Evolutionary conservation across 2,113 vertebrate species (phyloP).

Genomic region (Brachirus orientalis): DNA sequence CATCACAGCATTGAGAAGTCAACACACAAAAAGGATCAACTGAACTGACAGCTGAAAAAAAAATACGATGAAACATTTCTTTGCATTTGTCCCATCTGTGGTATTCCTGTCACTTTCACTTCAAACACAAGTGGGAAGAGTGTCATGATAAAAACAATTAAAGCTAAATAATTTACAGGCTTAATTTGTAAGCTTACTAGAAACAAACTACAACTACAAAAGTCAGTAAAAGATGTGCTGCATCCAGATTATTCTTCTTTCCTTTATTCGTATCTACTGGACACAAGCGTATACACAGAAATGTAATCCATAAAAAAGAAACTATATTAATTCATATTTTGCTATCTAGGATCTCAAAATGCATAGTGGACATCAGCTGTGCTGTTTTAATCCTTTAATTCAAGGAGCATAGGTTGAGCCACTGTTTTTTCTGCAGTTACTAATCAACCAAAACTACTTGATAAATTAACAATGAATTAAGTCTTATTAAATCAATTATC

Average conservation of each 20-base stretch:
- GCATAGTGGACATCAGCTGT: no score
- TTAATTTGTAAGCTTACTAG: constrained; percentile 7
- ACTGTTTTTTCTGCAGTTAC: no score
- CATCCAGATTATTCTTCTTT: not conserved
- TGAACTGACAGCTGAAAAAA: no score
- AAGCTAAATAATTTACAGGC: not conserved
- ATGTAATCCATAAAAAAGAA: not conserved
- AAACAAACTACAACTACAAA: constrained; percentile 16
- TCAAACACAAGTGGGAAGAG: constrained; percentile 11
- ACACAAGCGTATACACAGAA: constrained; percentile 7
- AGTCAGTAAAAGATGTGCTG: constrained; percentile 27
- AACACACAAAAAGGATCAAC: not conserved
- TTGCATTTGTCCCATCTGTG: not conserved
- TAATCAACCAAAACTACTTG: no score
- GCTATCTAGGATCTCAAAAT: no score
- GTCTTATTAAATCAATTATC: no score
- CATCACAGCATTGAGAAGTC: constrained; percentile 27
- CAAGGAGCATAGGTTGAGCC: no score
- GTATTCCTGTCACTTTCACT: constrained; percentile 26
- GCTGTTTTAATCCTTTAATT: no score
- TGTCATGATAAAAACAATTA: constrained; percentile 13
- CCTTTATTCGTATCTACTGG: no score
- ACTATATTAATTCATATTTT: no score
- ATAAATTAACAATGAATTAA: no score
- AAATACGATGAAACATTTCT: no score